Evolutionary conservation across 2,888 invertebrate genomes (phyloP).

Genomic region (Drosophila pseudotalamancana): DNA sequence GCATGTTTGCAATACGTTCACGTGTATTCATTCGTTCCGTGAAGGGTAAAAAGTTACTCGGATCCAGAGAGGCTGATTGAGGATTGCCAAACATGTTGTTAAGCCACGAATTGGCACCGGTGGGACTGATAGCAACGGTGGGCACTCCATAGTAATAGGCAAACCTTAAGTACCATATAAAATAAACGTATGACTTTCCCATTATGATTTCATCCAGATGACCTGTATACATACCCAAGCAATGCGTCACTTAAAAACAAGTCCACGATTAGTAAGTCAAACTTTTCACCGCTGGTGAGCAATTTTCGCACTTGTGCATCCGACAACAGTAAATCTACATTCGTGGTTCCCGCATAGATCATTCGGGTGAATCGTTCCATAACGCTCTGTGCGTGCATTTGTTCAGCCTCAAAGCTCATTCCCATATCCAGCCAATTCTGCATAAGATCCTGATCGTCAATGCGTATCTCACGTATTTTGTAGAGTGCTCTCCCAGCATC

Average conservation of each 20-base stretch:
- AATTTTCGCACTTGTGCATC: conserved; percentile 75
- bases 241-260: conserved; percentile 85
- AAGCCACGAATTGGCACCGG: conserved; percentile 84
- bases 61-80: conserved; percentile 84
- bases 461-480: conserved; percentile 79
- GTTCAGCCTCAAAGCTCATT: conserved; percentile 79
- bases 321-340: conserved; percentile 80
- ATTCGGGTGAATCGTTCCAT: conserved; percentile 82
- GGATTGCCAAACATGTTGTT: conserved; percentile 85
- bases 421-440: conserved; percentile 83
- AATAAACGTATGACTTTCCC: not conserved
- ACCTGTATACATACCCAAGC: conserved; percentile 67
- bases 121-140: conserved; percentile 83
- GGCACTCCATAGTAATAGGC: conserved; percentile 82
- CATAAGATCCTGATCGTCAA: conserved; percentile 71
- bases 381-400: conserved; percentile 80
- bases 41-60: conserved; percentile 84
- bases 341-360: conserved; percentile 82
- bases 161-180: conserved; percentile 70
- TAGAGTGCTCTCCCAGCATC: conserved; percentile 29
- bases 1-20: conserved; percentile 84
- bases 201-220: not conserved
- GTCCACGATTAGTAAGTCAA: conserved; percentile 84
- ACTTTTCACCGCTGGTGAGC: conserved; percentile 74
- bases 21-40: conserved; percentile 84